A percentile compares a stretch with the other conserved stretches of the same genome.
These are phyloP conservation scores for Agelastica alni DNA, from an alignment of 2,888 invertebrate genomes.

Conservation along the genomic window DNA sequence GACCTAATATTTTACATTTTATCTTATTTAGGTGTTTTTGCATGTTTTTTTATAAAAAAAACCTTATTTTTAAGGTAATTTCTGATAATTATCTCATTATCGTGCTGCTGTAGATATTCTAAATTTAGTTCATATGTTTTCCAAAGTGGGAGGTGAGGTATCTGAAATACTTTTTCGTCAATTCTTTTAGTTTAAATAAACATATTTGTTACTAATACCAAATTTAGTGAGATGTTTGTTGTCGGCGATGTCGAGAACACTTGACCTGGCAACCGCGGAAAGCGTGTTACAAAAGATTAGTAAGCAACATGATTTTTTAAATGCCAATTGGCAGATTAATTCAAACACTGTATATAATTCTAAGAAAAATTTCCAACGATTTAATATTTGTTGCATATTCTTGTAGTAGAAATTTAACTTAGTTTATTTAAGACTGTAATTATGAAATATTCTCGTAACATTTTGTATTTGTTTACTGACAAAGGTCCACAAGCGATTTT, in stretches of 20 bases:
- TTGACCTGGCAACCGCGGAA: slow-evolving; percentile 57
- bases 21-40: slow-evolving; percentile 1
- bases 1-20: slow-evolving; percentile 3
- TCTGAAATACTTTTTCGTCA: slow-evolving; percentile 25
- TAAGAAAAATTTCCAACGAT: too few relatives aligned
- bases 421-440: too few relatives aligned
- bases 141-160: slow-evolving; percentile 51
- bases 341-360: slow-evolving; percentile 5
- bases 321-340: slow-evolving; percentile 18
- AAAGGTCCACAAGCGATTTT: slow-evolving; percentile 53
- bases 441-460: slow-evolving; percentile 45
- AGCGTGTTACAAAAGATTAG: slow-evolving; percentile 54
- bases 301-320: slow-evolving; percentile 35
- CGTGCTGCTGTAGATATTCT: slow-evolving; percentile 41
- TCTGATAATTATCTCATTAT: slow-evolving; percentile 29
- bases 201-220: slow-evolving; percentile 43
- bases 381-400: too few relatives aligned
- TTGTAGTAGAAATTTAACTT: too few relatives aligned
- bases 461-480: slow-evolving; percentile 65
- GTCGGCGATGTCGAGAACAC: slow-evolving; percentile 56
- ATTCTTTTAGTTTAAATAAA: slow-evolving; percentile 32
- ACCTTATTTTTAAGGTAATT: slow-evolving; percentile 27
- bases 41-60: slow-evolving; percentile 22
- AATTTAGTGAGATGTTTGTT: slow-evolving; percentile 55
- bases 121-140: slow-evolving; percentile 51